Conservation (phyloP, 2,113 vertebrate genomes). For the Cyprinodon tularosa region DNA sequence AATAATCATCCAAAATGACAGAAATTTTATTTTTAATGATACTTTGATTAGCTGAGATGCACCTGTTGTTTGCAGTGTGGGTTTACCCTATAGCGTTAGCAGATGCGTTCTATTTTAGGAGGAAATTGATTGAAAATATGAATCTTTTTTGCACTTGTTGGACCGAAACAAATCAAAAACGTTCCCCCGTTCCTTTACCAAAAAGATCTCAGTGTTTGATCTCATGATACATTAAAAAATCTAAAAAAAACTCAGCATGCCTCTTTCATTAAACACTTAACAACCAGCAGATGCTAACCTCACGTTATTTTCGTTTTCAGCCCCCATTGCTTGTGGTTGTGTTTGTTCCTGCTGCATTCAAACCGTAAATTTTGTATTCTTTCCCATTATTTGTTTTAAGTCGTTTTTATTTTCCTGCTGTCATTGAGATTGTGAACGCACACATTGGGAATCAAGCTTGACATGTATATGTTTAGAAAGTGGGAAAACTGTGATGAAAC, state of each 20-base stretch:
- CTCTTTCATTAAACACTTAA: neutral
- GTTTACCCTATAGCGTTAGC: neutral
- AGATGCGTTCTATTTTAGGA: neutral
- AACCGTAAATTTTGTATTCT: slow-evolving; percentile 18
- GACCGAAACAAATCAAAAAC: neutral
- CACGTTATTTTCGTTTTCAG: neutral
- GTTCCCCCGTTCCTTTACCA: neutral
- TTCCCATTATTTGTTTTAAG: slow-evolving; percentile 8
- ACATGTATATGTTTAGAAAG: slow-evolving; percentile 10
- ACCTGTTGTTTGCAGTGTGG: too few species aligned
- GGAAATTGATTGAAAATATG: neutral
- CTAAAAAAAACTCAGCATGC: neutral
- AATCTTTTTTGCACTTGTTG: neutral
- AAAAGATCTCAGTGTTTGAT: slow-evolving; percentile 5
- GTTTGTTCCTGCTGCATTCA: slow-evolving; percentile 38
- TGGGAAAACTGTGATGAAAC: slow-evolving; percentile 9
- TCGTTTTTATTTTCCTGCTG: slow-evolving; percentile 13
- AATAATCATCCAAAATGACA: neutral
- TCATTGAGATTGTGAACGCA: slow-evolving; percentile 38
- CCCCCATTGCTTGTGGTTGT: slow-evolving; percentile 13
- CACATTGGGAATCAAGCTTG: slow-evolving; percentile 27
- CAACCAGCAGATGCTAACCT: neutral
- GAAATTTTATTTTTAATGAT: neutral
- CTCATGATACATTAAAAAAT: neutral
- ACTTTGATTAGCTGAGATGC: neutral